Conservation (phyloP, 2,797 vertebrate genomes). For the Eutrigla gurnardus region DNA sequence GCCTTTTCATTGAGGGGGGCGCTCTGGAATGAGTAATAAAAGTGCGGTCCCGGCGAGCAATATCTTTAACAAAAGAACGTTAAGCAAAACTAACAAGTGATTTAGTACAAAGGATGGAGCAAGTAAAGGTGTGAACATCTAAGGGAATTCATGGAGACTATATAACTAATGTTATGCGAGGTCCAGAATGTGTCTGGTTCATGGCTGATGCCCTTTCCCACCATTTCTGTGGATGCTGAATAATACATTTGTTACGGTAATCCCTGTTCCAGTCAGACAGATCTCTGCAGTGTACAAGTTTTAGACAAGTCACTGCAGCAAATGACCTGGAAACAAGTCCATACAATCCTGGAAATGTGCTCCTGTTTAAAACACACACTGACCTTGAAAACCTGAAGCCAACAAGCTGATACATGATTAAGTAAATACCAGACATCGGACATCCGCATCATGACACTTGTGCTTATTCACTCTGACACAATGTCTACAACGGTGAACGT, state of each 20-base stretch:
- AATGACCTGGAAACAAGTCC: neutral
- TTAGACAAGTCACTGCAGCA: neutral
- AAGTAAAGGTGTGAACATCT: neutral
- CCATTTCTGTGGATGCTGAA: conserved; percentile 32
- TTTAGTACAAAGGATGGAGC: neutral
- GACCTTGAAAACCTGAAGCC: neutral
- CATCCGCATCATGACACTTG: neutral
- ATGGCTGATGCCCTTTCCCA: conserved; percentile 27
- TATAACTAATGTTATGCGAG: conserved; percentile 37
- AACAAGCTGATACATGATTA: conserved; percentile 1
- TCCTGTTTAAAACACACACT: neutral
- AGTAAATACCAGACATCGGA: conserved; percentile 2
- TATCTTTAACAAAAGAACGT: conserved; percentile 3
- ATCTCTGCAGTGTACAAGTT: conserved; percentile 16
- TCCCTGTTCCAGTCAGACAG: neutral
- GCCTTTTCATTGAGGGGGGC: conserved; percentile 15
- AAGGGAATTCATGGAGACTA: conserved; percentile 24
- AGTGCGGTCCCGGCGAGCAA: neutral
- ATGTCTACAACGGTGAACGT: neutral
- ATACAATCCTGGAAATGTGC: neutral
- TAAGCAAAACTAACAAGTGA: neutral
- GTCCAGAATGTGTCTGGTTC: conserved; percentile 18
- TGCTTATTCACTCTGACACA: neutral
- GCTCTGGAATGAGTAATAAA: conserved; percentile 16
- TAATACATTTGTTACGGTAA: conserved; percentile 42